Percentiles rank a stretch among this genome's conserved stretches.
These are phyloP conservation scores for Stomatorhinus walkeri DNA, from an alignment of 2,797 vertebrate species.

Conservation along the genomic window DNA sequence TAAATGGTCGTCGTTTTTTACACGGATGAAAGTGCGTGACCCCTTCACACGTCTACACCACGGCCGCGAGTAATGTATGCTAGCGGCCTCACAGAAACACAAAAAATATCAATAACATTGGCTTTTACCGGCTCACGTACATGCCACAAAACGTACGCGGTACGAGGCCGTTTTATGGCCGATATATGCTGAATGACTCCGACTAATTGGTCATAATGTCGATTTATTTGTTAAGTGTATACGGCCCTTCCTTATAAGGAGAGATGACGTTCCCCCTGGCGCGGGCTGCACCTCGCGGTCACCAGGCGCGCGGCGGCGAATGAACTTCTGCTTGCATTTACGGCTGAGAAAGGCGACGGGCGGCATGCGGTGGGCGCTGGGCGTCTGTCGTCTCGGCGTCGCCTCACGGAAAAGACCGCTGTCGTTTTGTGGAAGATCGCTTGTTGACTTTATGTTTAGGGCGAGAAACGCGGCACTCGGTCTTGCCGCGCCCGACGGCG, in stretches of 20 bases:
- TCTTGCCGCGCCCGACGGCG: neutral
- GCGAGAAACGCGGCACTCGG: neutral
- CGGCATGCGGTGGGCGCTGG: neutral
- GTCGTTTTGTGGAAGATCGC: neutral
- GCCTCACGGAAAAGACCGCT: neutral
- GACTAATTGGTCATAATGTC: conserved; percentile 57
- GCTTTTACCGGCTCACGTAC: neutral
- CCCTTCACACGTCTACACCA: neutral
- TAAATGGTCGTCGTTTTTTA: neutral
- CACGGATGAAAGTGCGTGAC: neutral
- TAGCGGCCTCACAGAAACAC: neutral
- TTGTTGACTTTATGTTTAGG: neutral
- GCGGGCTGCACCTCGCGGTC: conserved; percentile 55
- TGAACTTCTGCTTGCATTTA: conserved; percentile 23
- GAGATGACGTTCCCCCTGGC: conserved; percentile 62
- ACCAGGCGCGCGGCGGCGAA: conserved; percentile 36
- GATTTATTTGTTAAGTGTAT: conserved; percentile 63
- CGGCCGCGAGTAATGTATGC: neutral
- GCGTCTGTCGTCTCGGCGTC: neutral
- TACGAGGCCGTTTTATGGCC: neutral
- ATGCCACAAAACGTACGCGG: neutral
- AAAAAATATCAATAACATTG: neutral
- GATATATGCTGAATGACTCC: neutral
- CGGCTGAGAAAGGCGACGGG: conserved; percentile 9
- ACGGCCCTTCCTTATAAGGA: conserved; percentile 57